These are phyloP conservation scores for Microdon myrmicae DNA, from an alignment of 2,888 invertebrate species.

Conservation along the genomic window DNA sequence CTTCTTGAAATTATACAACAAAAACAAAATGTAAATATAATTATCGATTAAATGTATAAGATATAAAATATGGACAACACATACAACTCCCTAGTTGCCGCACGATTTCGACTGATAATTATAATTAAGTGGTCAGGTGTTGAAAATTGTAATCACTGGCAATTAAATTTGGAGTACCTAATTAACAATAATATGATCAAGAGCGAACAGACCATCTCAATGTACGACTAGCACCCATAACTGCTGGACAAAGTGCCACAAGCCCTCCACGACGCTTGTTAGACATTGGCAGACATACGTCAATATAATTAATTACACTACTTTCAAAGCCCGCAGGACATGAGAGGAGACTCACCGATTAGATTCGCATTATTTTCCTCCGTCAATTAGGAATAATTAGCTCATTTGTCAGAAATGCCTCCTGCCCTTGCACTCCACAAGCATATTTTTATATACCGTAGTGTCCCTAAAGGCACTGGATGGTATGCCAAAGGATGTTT, in stretches of 20 bases:
- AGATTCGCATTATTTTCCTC: conserved; percentile 34
- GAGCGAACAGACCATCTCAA: no score
- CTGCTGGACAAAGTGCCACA: conserved; percentile 3
- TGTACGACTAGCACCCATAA: conserved; percentile 1
- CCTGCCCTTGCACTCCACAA: conserved; percentile 36
- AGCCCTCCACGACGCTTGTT: conserved; percentile 2
- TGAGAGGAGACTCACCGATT: conserved; percentile 13
- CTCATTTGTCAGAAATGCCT: no score
- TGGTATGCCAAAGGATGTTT: no score
- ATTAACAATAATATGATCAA: conserved; percentile 20
- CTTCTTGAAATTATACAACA: no score
- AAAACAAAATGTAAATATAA: conserved; percentile 34
- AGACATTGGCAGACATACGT: not conserved
- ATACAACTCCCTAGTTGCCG: not conserved
- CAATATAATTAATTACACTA: not conserved
- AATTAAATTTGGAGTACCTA: conserved; percentile 17
- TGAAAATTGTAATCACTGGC: conserved; percentile 39
- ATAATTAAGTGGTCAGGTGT: conserved; percentile 34
- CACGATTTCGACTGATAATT: conserved; percentile 15
- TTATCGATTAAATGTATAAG: conserved; percentile 4
- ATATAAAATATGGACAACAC: not conserved
- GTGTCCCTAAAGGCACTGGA: not conserved
- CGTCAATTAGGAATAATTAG: conserved; percentile 33
- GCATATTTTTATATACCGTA: no score
- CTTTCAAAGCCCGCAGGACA: conserved; percentile 2